Base-by-base conservation (phyloP, 1,140 invertebrate genomes). In the Copidosoma floridanum region DNA sequence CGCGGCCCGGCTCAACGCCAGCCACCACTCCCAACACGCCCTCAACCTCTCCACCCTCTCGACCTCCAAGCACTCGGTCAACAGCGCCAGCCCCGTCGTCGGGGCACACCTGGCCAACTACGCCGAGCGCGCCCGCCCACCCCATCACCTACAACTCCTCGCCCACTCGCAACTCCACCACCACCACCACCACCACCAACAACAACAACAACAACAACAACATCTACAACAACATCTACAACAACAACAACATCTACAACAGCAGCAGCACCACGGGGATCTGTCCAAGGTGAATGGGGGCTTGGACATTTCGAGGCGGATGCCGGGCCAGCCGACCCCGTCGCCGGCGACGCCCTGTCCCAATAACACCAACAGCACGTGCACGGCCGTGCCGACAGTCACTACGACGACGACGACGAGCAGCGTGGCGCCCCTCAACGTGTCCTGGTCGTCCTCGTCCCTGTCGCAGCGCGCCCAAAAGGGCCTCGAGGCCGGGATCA, bases 51-150 rank as follows among this genome's bases (percentile, higher is more conserved):
- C 87, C 26, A 86, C 87, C 3, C 75, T 89, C 23, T 84, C 80
- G 53, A 81, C 80, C 10, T 88, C 88, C 1, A 89, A 89, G 71
- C 88, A 90, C 67, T 89, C 88, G 14, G 82, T 89, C n/a, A 86
- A 86, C 35, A 86, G 85, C 26, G 83, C 82, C 4, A 76, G 78
- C 68, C 66, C 72, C 60, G 62, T 70, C 7, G 54, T 68, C 6
- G 52, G 44, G 2, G 24, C 59, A n/a, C 23, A 40, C 5, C 16
- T 54, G 11, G 43, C 40, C n/a, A 43, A 43, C 18, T 58, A 50
- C 6, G 26, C 38, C n/a, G 40, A 35, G 14, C 35, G 41, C 8
- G 29, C 21, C 10, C 23, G 10, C 40, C 37, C 51, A 41, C 29
- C 12, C 18, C 48, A 61, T 1, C 26, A 54, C 16, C 29, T 18